Conservation (phyloP, 2,113 vertebrate genomes). For the Silurus asotus region DNA sequence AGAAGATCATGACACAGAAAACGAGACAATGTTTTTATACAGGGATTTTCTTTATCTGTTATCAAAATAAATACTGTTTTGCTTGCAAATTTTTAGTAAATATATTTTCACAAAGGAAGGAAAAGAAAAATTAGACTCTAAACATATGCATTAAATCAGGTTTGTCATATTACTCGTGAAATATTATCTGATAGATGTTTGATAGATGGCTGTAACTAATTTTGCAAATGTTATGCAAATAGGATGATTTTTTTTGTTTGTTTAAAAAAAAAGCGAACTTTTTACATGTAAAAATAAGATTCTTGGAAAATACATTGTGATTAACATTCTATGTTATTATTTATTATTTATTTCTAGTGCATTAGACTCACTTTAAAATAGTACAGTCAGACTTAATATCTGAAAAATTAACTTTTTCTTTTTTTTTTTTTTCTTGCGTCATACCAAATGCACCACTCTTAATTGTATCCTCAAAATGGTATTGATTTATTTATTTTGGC, state of each 20-base stretch:
- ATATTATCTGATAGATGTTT: neutral
- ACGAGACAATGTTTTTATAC: neutral
- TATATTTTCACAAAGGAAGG: neutral
- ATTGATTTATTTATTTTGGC: neutral
- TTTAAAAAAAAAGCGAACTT: neutral
- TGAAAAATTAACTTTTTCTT: neutral
- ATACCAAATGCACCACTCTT: neutral
- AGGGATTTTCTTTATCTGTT: neutral
- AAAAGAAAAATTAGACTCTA: neutral
- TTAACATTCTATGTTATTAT: neutral
- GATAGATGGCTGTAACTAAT: neutral
- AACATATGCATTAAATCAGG: neutral
- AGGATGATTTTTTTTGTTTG: neutral
- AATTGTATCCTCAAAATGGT: neutral
- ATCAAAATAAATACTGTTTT: neutral
- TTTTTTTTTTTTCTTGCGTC: neutral
- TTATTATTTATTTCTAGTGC: too few species aligned
- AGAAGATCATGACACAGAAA: neutral
- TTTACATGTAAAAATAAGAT: neutral
- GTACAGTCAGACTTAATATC: neutral
- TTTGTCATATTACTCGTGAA: neutral
- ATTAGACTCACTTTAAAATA: neutral
- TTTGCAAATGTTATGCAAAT: neutral
- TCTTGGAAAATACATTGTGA: neutral
- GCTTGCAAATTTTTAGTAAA: too few species aligned